Evolutionary conservation across 1,140 invertebrate species (phyloP).

Genomic region (Capitella teleta): DNA sequence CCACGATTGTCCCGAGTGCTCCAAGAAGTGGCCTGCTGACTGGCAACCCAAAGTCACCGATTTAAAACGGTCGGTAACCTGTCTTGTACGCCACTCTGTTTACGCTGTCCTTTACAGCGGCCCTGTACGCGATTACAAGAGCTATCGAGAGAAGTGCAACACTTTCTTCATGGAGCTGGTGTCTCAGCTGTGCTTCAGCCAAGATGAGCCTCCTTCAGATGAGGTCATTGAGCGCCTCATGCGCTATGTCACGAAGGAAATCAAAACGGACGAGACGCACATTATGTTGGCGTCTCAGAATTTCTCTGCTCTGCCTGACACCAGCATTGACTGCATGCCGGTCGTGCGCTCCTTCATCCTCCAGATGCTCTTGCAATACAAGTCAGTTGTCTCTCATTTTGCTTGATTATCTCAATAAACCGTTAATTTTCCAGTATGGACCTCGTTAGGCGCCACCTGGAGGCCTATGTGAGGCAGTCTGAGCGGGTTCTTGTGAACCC

Average conservation of each 20-base stretch:
- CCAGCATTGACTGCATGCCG: constrained; percentile 27
- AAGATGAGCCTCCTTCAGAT: constrained; percentile 19
- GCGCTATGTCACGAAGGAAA: constrained; percentile 23
- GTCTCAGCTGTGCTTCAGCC: constrained; percentile 24
- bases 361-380: constrained; percentile 21
- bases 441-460: constrained; percentile 11
- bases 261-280: too few relatives aligned
- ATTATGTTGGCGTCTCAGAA: not conserved
- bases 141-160: constrained; percentile 21
- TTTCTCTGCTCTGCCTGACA: not conserved
- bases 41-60: too few relatives aligned
- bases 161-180: constrained; percentile 30
- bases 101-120: too few relatives aligned
- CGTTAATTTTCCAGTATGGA: constrained; percentile 7
- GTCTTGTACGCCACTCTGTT: too few relatives aligned
- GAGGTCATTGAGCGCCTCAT: constrained; percentile 22
- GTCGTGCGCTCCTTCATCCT: constrained; percentile 28
- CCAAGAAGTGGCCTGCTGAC: too few relatives aligned
- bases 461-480: constrained; percentile 13
- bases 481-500: not conserved
- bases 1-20: too few relatives aligned
- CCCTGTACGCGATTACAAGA: too few relatives aligned
- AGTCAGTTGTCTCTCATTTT: constrained; percentile 9
- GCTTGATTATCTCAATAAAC: not conserved
- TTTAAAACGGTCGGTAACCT: too few relatives aligned